Percentiles rank a stretch among this genome's conserved stretches.
phyloP scores from a whole-genome alignment of 2,888 invertebrate species.

The Autographa pulchrina region DNA sequence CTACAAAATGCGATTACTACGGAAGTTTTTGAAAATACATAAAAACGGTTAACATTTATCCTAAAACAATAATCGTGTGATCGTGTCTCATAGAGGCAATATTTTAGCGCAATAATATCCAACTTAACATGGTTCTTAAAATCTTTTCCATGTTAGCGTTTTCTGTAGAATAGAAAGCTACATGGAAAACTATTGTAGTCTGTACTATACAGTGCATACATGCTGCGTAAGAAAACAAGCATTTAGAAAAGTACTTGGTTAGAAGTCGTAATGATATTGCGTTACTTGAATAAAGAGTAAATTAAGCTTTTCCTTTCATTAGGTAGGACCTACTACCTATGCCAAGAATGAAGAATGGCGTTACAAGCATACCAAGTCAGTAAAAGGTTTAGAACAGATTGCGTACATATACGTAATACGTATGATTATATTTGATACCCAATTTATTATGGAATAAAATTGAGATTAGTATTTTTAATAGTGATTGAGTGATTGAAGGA shows the following conservation, averaged over 20 bases:
- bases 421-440: no score
- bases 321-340: no score
- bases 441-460: no score
- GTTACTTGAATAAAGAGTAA: not conserved
- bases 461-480: no score
- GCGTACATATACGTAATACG: no score
- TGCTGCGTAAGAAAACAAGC: not conserved
- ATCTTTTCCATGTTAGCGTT: constrained; percentile 1
- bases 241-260: not conserved
- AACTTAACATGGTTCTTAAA: not conserved
- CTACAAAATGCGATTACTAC: no score
- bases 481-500: no score
- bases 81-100: not conserved
- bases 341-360: not conserved
- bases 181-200: not conserved
- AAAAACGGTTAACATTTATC: not conserved
- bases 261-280: not conserved
- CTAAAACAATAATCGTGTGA: not conserved
- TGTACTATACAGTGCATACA: no score
- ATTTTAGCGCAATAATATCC: no score
- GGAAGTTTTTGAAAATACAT: no score
- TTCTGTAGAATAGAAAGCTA: not conserved
- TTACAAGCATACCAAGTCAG: no score
- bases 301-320: not conserved
- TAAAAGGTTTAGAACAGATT: no score